Evolutionary conservation across 2,888 invertebrate genomes (phyloP).

Genomic region (Nomada ruficornis): DNA sequence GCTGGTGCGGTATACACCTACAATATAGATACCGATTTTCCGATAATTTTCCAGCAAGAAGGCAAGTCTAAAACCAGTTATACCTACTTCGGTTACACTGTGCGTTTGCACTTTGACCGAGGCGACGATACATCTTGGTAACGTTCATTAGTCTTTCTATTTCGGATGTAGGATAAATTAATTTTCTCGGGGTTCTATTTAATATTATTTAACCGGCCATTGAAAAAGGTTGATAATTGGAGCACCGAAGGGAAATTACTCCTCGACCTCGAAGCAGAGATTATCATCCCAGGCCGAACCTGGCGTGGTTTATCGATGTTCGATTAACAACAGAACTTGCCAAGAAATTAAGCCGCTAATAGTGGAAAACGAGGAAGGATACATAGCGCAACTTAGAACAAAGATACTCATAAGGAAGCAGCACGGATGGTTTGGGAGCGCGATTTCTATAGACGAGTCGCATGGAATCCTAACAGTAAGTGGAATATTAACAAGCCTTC

Average conservation of each 20-base stretch:
- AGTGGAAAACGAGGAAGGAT: conserved; percentile 50
- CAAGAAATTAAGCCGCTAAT: conserved; percentile 55
- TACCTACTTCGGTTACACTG: conserved; percentile 74
- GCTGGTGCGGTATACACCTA: conserved; percentile 59
- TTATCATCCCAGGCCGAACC: conserved; percentile 83
- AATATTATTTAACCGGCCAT: conserved; percentile 2
- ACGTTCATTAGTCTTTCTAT: neutral
- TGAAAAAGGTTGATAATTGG: conserved; percentile 85
- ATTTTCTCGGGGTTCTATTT: neutral
- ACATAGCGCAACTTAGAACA: conserved; percentile 41
- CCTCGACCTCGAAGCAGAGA: conserved; percentile 49
- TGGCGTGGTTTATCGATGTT: conserved; percentile 86
- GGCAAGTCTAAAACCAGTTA: neutral
- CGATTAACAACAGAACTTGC: conserved; percentile 46
- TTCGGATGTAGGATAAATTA: neutral
- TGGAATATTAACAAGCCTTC: neutral
- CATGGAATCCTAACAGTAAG: conserved; percentile 78
- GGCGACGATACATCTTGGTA: conserved; percentile 55
- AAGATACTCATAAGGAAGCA: conserved; percentile 79
- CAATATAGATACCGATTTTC: conserved; percentile 69
- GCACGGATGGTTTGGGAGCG: conserved; percentile 85
- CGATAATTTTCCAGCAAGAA: conserved; percentile 53
- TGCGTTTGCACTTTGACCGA: conserved; percentile 62
- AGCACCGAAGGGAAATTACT: conserved; percentile 86
- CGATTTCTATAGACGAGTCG: conserved; percentile 84